A percentile compares a stretch with the other conserved stretches of the same genome.
Conservation (phyloP, 1,140 invertebrate genomes). For the Probaryconus sp. region DNA sequence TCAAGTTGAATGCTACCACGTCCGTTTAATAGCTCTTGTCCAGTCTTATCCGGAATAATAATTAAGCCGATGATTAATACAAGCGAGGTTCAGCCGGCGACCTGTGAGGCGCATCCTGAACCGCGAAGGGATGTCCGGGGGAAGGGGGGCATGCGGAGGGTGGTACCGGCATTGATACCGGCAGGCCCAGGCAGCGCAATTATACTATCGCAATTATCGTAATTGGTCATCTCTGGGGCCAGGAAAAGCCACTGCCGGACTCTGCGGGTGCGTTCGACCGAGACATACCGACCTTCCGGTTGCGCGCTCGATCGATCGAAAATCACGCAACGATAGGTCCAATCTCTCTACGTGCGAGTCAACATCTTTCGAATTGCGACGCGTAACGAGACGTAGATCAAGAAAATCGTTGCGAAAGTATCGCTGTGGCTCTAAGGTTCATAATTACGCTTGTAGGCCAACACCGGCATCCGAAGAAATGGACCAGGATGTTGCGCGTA, state of each 20-base stretch:
- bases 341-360: neutral
- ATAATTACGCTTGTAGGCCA: constrained; percentile 42
- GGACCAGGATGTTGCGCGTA: constrained; percentile 26
- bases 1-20: constrained; percentile 28
- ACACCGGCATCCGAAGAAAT: constrained; percentile 41
- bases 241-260: constrained; percentile 61
- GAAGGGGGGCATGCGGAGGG: constrained; percentile 19
- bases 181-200: constrained; percentile 63
- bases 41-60: constrained; percentile 64
- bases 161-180: no score
- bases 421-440: neutral
- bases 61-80: constrained; percentile 69
- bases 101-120: constrained; percentile 30
- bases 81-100: constrained; percentile 36
- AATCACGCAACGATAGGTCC: constrained; percentile 56
- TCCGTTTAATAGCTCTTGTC: constrained; percentile 44
- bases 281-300: constrained; percentile 68
- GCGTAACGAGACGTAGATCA: constrained; percentile 45
- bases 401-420: constrained; percentile 25
- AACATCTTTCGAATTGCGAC: constrained; percentile 31
- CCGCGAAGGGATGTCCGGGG: constrained; percentile 28
- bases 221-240: constrained; percentile 66
- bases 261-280: constrained; percentile 62
- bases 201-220: constrained; percentile 71
- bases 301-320: constrained; percentile 65